A percentile compares a stretch with the other conserved stretches of the same genome.
phyloP scores from a whole-genome alignment of 1,140 invertebrate species.

The Araneus ventricosus region DNA sequence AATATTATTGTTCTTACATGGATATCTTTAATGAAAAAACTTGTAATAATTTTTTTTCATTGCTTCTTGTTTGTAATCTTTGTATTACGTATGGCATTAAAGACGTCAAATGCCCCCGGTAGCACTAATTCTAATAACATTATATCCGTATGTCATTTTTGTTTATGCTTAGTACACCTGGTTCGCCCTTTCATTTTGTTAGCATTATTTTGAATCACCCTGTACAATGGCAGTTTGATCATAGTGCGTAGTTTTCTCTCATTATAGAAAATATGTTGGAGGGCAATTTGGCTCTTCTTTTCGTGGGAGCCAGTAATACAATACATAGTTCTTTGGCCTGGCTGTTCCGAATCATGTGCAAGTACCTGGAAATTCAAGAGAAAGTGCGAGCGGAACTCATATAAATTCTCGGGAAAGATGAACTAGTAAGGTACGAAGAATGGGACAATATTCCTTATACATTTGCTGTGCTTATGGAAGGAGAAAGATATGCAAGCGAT shows the following conservation, averaged over 20 bases:
- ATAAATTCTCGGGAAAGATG: constrained; percentile 76
- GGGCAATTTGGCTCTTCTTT: constrained; percentile 46
- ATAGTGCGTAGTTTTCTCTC: neutral
- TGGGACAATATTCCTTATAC: constrained; percentile 77
- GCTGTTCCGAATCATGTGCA: constrained; percentile 45
- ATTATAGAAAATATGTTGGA: constrained; percentile 32
- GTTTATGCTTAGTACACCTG: no score
- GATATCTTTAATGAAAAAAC: no score
- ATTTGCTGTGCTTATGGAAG: constrained; percentile 77
- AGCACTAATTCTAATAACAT: neutral
- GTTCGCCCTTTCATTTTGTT: no score
- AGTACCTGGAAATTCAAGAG: constrained; percentile 68
- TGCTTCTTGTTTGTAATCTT: no score
- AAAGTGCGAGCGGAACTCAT: constrained; percentile 76
- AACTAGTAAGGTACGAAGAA: constrained; percentile 75
- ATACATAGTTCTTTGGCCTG: constrained; percentile 45
- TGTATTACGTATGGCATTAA: neutral
- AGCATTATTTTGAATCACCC: neutral
- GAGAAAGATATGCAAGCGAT: constrained; percentile 76
- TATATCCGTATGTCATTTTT: no score
- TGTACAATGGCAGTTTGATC: neutral
- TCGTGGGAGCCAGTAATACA: constrained; percentile 60
- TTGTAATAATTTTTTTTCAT: no score
- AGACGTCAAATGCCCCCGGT: neutral
- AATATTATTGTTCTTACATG: no score